phyloP scores from a whole-genome alignment of 2,797 vertebrate species.

The Lycodopsis pacificus region DNA sequence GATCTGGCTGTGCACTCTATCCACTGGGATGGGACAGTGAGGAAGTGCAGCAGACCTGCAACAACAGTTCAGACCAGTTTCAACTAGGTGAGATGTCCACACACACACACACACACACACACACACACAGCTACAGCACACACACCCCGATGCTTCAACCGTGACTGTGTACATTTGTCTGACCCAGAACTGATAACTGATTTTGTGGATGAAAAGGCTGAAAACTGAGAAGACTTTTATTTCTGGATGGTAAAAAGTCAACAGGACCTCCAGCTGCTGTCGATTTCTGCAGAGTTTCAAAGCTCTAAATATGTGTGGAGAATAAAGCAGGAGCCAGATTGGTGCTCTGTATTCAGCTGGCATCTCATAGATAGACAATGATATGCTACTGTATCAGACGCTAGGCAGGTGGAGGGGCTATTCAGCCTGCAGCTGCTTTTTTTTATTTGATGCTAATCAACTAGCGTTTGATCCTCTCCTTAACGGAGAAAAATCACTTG shows the following conservation, averaged over 20 bases:
- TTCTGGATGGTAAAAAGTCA: conserved; percentile 51
- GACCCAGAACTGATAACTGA: conserved; percentile 24
- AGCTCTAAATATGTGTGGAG: conserved; percentile 62
- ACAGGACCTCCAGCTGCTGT: conserved; percentile 43
- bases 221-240: conserved; percentile 22
- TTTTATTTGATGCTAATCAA: conserved; percentile 52
- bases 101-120: conserved; percentile 13
- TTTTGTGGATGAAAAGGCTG: background rate
- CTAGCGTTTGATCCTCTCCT: conserved; percentile 27
- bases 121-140: background rate
- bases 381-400: conserved; percentile 58
- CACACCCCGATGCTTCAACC: conserved; percentile 12
- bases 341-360: conserved; percentile 65
- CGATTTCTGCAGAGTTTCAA: conserved; percentile 46
- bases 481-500: background rate
- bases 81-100: conserved; percentile 88
- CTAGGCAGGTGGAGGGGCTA: conserved; percentile 26
- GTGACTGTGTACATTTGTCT: conserved; percentile 24
- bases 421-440: conserved; percentile 38
- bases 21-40: conserved; percentile 98
- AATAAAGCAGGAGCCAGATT: conserved; percentile 54
- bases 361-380: conserved; percentile 47
- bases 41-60: conserved; percentile 96
- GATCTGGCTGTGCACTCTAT: conserved; percentile 96
- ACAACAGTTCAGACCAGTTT: conserved; percentile 94